Evolutionary conservation across 1,140 invertebrate species (phyloP), one percentile per base, ranked within the genome.

Genomic region (Drusus annulatus): DNA sequence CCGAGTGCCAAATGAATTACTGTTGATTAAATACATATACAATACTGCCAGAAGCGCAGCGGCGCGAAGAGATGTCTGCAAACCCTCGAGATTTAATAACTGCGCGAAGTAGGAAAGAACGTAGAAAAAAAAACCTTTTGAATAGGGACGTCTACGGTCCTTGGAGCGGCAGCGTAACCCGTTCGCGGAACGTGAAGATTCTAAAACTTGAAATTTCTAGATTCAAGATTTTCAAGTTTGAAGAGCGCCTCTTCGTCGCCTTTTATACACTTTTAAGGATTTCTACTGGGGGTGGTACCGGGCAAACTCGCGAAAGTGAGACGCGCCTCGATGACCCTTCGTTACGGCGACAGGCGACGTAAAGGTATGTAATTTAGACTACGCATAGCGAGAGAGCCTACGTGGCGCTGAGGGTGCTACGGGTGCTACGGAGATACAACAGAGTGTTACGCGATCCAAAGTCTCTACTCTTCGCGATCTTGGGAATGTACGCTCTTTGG

Each of bases 241-340:
- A 36, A 36, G 63, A 6, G 28, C 4, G n/a, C 28, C 63, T n/a
- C 62, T 19, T 68, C 16, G 28, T 36, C 63, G 31, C 31, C 63
- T 68, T 68, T 68, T 68, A 68, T 68, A 68, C 63, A 68, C 63
- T 68, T 68, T 19, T n/a, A 25, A 16, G 62, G 25, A 28, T 65
- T 16, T 23, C 58, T 21, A 25, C 10, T 15, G 21, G 25, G 62
- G 16, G 13, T 25, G 62, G 21, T 28, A 7, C 62, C 25, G 2
- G 62, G 25, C 21, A 28, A 28, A 25, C 63, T 28, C 31, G 63
- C 17, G 36, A 68, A 68, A n/a, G n/a, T 68, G 63, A 68, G 63
- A 68, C 63, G n/a, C 63, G 63, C 36, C 25, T 68, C 63, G 63
- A 68, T 68, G 63, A 31, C 63, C 63, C 63, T 68, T 16, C 19